A percentile compares a stretch with the other conserved stretches of the same genome.
phyloP scores from a whole-genome alignment of 2,113 vertebrate species.

The Anser brachyrhynchus region DNA sequence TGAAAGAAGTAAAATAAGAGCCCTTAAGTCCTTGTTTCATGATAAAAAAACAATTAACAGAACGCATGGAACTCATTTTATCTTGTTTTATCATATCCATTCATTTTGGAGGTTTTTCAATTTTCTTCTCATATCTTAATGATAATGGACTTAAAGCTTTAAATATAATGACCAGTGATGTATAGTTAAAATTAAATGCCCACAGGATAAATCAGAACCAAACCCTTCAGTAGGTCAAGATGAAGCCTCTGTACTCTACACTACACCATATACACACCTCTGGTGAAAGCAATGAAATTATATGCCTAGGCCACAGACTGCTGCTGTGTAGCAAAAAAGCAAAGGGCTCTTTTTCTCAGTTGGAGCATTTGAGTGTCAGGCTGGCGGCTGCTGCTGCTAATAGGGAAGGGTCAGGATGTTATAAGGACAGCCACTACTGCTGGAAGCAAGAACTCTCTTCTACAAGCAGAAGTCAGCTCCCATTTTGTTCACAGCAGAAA shows the following conservation, averaged over 20 bases:
- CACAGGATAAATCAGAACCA: neutral
- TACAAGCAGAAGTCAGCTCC: neutral
- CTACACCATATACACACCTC: neutral
- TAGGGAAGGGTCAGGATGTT: neutral
- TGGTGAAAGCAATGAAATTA: neutral
- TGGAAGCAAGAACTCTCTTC: neutral
- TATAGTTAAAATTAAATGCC: neutral
- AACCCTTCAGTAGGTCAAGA: neutral
- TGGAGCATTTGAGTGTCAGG: accelerated
- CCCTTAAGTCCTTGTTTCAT: neutral
- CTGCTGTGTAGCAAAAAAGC: neutral
- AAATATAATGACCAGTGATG: neutral
- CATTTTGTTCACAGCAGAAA: accelerated
- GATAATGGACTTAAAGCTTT: neutral
- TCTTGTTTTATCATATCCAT: neutral
- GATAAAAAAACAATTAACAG: neutral
- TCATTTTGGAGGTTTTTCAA: neutral
- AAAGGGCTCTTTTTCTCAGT: neutral
- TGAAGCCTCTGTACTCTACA: neutral
- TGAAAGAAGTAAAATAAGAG: neutral
- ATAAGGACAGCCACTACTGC: neutral
- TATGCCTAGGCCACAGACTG: neutral
- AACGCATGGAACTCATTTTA: neutral
- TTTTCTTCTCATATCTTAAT: neutral
- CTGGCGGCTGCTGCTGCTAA: neutral